Evolutionary conservation across 1,140 invertebrate species (phyloP), one percentile per base, ranked within the genome.

Genomic region (Dinoponera quadriceps): DNA sequence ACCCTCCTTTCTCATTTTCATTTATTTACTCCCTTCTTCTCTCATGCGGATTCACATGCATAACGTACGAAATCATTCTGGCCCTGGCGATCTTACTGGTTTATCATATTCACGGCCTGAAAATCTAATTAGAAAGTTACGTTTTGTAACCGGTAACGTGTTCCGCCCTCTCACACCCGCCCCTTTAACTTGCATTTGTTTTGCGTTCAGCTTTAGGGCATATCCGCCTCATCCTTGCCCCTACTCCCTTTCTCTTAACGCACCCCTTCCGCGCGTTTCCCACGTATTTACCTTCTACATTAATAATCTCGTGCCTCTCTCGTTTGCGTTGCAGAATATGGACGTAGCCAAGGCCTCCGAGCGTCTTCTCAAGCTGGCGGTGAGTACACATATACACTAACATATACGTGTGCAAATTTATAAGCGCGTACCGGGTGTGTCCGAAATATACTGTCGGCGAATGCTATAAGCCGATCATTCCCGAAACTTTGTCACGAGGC

Each of bases 261-360:
- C 60, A 38, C 22, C 27, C 59, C 55, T 71, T 54, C 77, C 27
- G 25, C 59, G 20, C 77, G 54, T 85, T 85, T 59, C 65, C 44
- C 44, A 71, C 77, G 60, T 82, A 78, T 85, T 86, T 88, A 86
- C 71, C 75, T 82, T 84, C 27, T 75, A 77, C 59, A 83, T 90
- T 90, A 90, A 91, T 91, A 88, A 91, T 90, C 83, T 73, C 48
- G 25, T 86, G 22, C 69, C 66, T 89, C 84, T 84, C 69, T 90
- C 89, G 83, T 93, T 93, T 93, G 57, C 92, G 89, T 95, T 95
- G 57, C 94, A 98, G 92, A 97, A 99, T 89, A 98, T 99, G 97
- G 98, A 99, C 92, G 95, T 97, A 73, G 95, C 97, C 14, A 96
- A 96, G 91, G 97, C 97, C 65, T 96, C 96, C 11, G 98, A 98